Percentiles rank a stretch among this genome's conserved stretches.
These are phyloP conservation scores for Sphecodes monilicornis DNA, from an alignment of 2,888 invertebrate species.

Conservation along the genomic window DNA sequence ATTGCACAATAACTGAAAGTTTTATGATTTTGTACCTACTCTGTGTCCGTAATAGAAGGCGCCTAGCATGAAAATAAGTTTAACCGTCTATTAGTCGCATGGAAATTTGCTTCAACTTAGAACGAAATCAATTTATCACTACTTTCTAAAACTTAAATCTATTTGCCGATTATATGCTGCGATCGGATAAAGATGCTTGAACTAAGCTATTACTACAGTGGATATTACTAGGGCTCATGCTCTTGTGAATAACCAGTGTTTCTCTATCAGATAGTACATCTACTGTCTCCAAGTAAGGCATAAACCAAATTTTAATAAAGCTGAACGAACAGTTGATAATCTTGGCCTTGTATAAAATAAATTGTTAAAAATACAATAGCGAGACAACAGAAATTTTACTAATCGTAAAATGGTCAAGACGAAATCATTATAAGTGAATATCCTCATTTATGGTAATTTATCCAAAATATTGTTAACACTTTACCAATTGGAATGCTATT, in stretches of 20 bases:
- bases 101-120: slow-evolving; percentile 59
- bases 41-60: slow-evolving; percentile 83
- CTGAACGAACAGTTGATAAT: background rate
- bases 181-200: slow-evolving; percentile 61
- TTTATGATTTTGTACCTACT: slow-evolving; percentile 80
- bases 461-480: background rate
- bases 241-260: slow-evolving; percentile 46
- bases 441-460: background rate
- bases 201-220: slow-evolving; percentile 45
- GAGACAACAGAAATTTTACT: background rate
- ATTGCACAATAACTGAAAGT: slow-evolving; percentile 53
- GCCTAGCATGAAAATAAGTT: slow-evolving; percentile 84
- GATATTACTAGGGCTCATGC: slow-evolving; percentile 48
- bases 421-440: background rate
- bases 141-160: slow-evolving; percentile 59
- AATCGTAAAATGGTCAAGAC: too few relatives aligned
- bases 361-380: background rate
- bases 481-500: too few relatives aligned
- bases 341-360: background rate
- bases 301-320: background rate
- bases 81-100: slow-evolving; percentile 78
- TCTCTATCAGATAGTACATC: background rate
- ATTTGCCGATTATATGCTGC: slow-evolving; percentile 62
- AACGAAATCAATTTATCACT: slow-evolving; percentile 54
- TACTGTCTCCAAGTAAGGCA: background rate